phyloP scores from a whole-genome alignment of 1,140 invertebrate genomes.

The Cotesia typhae region DNA sequence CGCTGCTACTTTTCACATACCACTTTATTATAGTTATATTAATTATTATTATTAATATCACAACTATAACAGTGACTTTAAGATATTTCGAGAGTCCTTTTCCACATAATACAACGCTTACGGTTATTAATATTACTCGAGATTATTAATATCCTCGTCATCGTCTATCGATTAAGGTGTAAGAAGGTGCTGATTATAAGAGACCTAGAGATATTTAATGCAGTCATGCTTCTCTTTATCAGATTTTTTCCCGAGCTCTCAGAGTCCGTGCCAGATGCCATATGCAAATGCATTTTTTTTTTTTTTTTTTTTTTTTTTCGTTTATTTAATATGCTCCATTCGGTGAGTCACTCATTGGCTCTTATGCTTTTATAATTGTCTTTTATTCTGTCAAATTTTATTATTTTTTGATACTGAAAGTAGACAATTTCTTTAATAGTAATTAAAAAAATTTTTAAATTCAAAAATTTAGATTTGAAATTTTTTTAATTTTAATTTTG shows the following conservation, averaged over 20 bases:
- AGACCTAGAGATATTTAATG: no score
- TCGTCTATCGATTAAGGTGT: conserved; percentile 22
- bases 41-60: not conserved
- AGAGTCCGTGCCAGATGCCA: conserved; percentile 34
- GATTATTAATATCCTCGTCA: conserved; percentile 30
- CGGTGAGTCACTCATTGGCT: not conserved
- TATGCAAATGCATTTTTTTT: conserved; percentile 35
- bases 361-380: not conserved
- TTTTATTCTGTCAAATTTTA: conserved; percentile 15
- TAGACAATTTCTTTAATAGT: no score
- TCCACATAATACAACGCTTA: not conserved
- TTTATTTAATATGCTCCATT: conserved; percentile 19
- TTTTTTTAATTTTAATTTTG: no score
- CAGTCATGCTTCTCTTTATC: conserved; percentile 23
- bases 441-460: conserved; percentile 1
- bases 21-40: not conserved
- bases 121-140: conserved; percentile 27
- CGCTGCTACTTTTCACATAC: not conserved
- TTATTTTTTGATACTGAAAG: not conserved
- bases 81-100: conserved; percentile 22
- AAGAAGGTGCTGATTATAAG: not conserved
- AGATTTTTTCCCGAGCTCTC: not conserved
- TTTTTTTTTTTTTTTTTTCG: not conserved
- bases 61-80: not conserved
- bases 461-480: no score